Conservation (phyloP, 2,888 invertebrate species). For the Drosophila ezoana region DNA sequence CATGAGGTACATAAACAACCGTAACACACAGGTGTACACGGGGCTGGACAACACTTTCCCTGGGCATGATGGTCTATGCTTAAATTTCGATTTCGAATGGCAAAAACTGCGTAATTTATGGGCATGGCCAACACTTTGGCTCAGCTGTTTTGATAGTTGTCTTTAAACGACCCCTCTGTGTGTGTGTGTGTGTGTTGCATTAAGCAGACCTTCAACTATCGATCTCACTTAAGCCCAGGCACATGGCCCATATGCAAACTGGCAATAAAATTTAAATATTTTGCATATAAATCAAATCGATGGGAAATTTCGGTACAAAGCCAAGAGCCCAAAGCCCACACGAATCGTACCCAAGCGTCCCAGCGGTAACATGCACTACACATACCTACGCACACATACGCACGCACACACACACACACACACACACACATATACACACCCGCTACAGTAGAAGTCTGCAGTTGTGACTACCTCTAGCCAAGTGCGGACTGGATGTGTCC, state of each 20-base stretch:
- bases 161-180: constrained; percentile 22
- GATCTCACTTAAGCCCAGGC: constrained; percentile 69
- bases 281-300: constrained; percentile 77
- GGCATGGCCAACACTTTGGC: constrained; percentile 37
- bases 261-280: constrained; percentile 79
- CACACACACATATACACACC: constrained; percentile 4
- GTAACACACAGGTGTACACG: constrained; percentile 22
- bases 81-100: constrained; percentile 73
- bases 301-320: constrained; percentile 67
- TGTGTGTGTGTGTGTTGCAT: constrained; percentile 11
- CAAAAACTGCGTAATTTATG: constrained; percentile 69
- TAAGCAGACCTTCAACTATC: constrained; percentile 64
- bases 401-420: constrained; percentile 6
- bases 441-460: neutral
- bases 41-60: constrained; percentile 40
- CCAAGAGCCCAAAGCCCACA: constrained; percentile 39
- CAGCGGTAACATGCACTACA: constrained; percentile 40
- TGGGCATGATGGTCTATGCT: constrained; percentile 29
- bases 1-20: constrained; percentile 32
- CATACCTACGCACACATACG: neutral
- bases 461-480: constrained; percentile 15
- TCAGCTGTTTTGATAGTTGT: constrained; percentile 35
- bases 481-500: constrained; percentile 21
- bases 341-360: constrained; percentile 27
- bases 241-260: constrained; percentile 67